These are phyloP conservation scores for Sebastes diaconus DNA, from an alignment of 2,797 vertebrate species.

Conservation along the genomic window DNA sequence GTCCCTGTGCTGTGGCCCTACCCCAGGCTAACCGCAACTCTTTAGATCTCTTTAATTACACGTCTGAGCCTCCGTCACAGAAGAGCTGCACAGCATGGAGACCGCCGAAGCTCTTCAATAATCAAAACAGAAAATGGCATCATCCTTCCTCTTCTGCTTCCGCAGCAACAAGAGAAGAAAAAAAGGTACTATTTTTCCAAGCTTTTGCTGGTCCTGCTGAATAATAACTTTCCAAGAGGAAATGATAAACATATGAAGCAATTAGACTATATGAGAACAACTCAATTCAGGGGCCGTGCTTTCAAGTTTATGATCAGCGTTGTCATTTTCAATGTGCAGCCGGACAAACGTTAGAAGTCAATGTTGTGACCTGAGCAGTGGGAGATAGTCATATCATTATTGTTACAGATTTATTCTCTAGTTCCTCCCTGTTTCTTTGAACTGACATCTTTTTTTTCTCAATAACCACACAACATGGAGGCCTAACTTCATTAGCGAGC, in stretches of 20 bases:
- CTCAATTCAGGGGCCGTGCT: conserved; percentile 20
- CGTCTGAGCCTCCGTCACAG: conserved; percentile 33
- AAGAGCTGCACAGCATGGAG: conserved; percentile 19
- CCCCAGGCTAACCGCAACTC: conserved; percentile 6
- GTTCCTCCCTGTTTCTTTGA: not conserved
- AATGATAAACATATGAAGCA: conserved; percentile 60
- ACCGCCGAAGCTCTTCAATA: conserved; percentile 6
- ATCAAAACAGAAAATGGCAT: conserved; percentile 40
- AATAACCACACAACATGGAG: conserved; percentile 6
- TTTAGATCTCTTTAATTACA: conserved; percentile 53
- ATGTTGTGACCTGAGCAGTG: conserved; percentile 5
- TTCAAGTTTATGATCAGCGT: conserved; percentile 41
- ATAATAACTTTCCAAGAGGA: conserved; percentile 42
- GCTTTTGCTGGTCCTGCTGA: conserved; percentile 19
- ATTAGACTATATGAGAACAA: conserved; percentile 22
- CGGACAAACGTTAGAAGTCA: not conserved
- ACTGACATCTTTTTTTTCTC: not conserved
- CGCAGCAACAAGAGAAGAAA: not conserved
- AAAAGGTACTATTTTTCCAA: not conserved
- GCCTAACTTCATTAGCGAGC: conserved; percentile 23
- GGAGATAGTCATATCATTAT: conserved; percentile 4
- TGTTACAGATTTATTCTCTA: not conserved
- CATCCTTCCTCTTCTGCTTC: conserved; percentile 18
- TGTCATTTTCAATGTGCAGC: conserved; percentile 40
- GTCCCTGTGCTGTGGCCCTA: conserved; percentile 17